These are phyloP conservation scores for Drosophila sucinea DNA, from an alignment of 1,140 invertebrate genomes.

Conservation along the genomic window DNA sequence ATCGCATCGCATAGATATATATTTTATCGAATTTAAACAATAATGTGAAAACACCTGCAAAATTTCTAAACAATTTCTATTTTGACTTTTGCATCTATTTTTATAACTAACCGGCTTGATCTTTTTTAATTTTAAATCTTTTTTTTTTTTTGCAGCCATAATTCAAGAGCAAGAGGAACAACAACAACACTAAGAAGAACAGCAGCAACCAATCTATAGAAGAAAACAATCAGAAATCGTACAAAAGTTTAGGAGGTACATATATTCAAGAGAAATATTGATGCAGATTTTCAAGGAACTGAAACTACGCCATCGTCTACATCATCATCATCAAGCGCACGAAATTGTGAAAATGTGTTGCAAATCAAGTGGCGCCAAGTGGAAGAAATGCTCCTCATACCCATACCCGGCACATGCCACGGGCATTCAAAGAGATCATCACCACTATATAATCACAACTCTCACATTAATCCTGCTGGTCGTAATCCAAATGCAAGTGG, in stretches of 20 bases:
- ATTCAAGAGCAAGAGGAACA: slow-evolving; percentile 43
- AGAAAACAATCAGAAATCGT: slow-evolving; percentile 35
- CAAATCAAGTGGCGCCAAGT: slow-evolving; percentile 64
- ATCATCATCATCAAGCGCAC: not conserved
- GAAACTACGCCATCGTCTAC: slow-evolving; percentile 43
- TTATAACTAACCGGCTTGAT: slow-evolving; percentile 74
- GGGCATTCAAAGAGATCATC: slow-evolving; percentile 28
- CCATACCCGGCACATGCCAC: not conserved
- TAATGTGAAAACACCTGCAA: slow-evolving; percentile 46
- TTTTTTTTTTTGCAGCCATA: slow-evolving; percentile 60
- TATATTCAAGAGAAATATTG: slow-evolving; percentile 28
- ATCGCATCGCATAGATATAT: slow-evolving; percentile 14
- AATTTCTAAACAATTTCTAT: slow-evolving; percentile 67
- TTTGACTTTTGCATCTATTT: slow-evolving; percentile 56
- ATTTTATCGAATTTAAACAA: slow-evolving; percentile 27
- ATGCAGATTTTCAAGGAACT: slow-evolving; percentile 71
- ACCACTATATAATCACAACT: slow-evolving; percentile 26
- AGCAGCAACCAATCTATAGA: slow-evolving; percentile 17
- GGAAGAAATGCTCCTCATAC: slow-evolving; percentile 35
- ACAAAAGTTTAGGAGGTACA: not conserved
- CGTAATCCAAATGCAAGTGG: slow-evolving; percentile 46
- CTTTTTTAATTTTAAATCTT: slow-evolving; percentile 30
- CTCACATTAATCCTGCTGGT: slow-evolving; percentile 42
- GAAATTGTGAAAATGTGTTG: slow-evolving; percentile 72
- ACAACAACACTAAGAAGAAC: slow-evolving; percentile 10